Conservation (phyloP, 2,888 invertebrate species). For the Caenorhabditis sp. region DNA sequence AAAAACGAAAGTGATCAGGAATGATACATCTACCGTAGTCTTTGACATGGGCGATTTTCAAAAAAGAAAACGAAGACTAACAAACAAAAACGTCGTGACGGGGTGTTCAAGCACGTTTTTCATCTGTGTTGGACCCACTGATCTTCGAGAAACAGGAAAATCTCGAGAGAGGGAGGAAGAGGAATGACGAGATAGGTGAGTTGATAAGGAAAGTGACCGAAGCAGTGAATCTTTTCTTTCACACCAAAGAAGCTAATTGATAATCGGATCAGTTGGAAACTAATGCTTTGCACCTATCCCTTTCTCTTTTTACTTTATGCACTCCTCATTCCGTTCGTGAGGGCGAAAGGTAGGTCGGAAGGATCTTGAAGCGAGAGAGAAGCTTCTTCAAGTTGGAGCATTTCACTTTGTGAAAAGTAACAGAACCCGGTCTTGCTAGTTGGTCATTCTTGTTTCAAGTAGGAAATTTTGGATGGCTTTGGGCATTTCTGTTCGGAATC, state of each 20-base stretch:
- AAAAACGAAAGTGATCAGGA: constrained; percentile 4
- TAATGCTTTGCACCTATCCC: constrained; percentile 37
- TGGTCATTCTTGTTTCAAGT: too few species aligned
- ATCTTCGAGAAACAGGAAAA: constrained; percentile 56
- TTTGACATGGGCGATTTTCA: constrained; percentile 27
- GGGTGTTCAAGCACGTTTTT: constrained; percentile 46
- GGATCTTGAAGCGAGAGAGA: background rate
- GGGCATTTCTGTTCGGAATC: too few species aligned
- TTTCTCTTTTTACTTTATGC: constrained; percentile 21
- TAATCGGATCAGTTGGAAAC: constrained; percentile 22
- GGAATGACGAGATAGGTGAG: constrained; percentile 31
- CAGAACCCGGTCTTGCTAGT: too few species aligned
- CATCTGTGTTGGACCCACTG: constrained; percentile 40
- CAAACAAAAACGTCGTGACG: constrained; percentile 32
- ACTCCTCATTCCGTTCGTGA: constrained; percentile 6
- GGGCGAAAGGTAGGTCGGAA: constrained; percentile 33
- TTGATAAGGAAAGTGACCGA: constrained; percentile 35
- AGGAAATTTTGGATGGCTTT: too few species aligned
- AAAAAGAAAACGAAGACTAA: constrained; percentile 16
- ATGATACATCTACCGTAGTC: constrained; percentile 15
- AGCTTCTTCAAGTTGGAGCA: too few species aligned
- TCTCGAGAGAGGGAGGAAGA: constrained; percentile 32
- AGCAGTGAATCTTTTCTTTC: constrained; percentile 32
- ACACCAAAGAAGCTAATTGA: constrained; percentile 33
- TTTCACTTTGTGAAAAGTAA: too few species aligned